Base-by-base conservation (phyloP, 2,888 invertebrate genomes). In the Acanthosepion esculentum region DNA sequence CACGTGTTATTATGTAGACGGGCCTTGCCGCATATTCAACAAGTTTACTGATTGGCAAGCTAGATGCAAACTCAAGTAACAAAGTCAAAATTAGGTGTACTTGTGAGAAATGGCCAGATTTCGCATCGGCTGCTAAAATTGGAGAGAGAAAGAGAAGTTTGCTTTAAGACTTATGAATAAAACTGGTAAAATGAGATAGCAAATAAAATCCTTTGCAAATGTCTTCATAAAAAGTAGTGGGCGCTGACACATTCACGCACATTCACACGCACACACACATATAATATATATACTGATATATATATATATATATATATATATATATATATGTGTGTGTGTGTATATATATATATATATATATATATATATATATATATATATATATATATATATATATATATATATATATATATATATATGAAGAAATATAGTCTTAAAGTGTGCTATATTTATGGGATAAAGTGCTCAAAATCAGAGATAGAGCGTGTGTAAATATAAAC, bases 351-450 rank as follows among this genome's bases (percentile, higher is more conserved):
- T 29, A 64, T 64, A 4, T 64, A 64, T 64, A 1, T 64, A 64
- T 64, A 0, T 64, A 64, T 78, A 29, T n/a, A n/a, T 78, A 29
- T n/a, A n/a, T 5, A 29, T 8, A 78, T n/a, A 29, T n/a, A 29
- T n/a, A 12, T n/a, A 29, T n/a, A 29, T n/a, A 29, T 1, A 29
- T 78, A 78, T 78, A 78, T 78, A 78, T 78, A 78, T 78, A 78
- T 78, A 78, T 78, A 78, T 78, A 78, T 78, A 78, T 78, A 78
- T 78, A n/a, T 78, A 64, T 29, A 64, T 64, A 64, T 64, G n/a
- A n/a, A n/a, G n/a, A n/a, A n/a, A n/a, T n/a, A n/a, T n/a, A n/a
- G n/a, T n/a, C n/a, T n/a, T n/a, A n/a, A n/a, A n/a, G n/a, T n/a
- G n/a, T n/a, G n/a, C n/a, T n/a, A n/a, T n/a, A n/a, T n/a, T n/a